phyloP scores from a whole-genome alignment of 2,113 vertebrate genomes.

The Athene noctua region DNA sequence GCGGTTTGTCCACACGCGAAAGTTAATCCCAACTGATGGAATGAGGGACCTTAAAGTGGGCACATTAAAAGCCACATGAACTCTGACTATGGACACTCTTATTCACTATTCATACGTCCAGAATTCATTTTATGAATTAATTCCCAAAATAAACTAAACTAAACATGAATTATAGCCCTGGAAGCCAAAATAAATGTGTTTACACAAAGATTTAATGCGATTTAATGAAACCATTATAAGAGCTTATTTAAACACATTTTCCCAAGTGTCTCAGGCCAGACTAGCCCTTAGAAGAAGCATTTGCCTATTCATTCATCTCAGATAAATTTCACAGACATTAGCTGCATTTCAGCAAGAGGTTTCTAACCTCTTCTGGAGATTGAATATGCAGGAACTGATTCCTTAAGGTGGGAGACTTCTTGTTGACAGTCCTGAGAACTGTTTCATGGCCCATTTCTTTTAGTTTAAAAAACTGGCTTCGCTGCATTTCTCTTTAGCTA shows the following conservation, averaged over 20 bases:
- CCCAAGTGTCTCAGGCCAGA: conserved; percentile 30
- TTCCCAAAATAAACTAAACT: conserved; percentile 25
- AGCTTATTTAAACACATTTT: conserved; percentile 43
- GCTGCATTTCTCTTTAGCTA: background rate
- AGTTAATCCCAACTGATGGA: background rate
- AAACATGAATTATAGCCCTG: conserved; percentile 28
- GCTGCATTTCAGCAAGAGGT: conserved; percentile 18
- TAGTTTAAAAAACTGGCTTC: background rate
- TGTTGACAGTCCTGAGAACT: background rate
- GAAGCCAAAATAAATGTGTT: conserved; percentile 50
- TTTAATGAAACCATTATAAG: conserved; percentile 44
- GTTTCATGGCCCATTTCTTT: conserved; percentile 44
- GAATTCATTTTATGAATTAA: conserved; percentile 48
- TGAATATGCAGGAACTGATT: conserved; percentile 31
- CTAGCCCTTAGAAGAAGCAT: background rate
- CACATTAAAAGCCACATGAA: conserved; percentile 42
- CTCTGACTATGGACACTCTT: conserved; percentile 7
- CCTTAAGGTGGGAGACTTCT: conserved; percentile 11
- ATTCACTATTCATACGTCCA: background rate
- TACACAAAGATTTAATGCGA: conserved; percentile 42
- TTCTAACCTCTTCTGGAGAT: conserved; percentile 21
- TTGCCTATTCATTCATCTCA: conserved; percentile 34
- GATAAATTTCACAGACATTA: conserved; percentile 29
- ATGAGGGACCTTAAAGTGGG: background rate
- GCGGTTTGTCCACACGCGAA: background rate